Evolutionary conservation across 2,113 vertebrate genomes (phyloP).

Genomic region (Delphinapterus leucas): DNA sequence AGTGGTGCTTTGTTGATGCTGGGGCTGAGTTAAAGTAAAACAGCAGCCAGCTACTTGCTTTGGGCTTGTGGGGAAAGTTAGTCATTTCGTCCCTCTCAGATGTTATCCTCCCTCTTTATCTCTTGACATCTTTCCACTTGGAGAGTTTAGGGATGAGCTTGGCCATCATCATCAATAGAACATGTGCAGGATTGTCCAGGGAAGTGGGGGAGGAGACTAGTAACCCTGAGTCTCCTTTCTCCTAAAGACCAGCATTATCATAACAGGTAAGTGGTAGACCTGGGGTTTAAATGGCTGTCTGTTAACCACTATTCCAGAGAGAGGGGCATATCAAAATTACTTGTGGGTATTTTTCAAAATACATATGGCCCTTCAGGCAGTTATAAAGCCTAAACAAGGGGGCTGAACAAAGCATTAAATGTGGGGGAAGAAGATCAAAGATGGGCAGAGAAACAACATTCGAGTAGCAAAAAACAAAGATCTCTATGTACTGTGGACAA

Average conservation of each 20-base stretch:
- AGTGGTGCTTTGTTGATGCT: background rate
- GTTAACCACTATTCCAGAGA: conserved; percentile 17
- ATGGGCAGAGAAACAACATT: conserved; percentile 8
- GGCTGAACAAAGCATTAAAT: conserved; percentile 27
- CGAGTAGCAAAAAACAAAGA: background rate
- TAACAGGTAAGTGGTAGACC: background rate
- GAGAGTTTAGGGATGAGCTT: background rate
- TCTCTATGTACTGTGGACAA: background rate
- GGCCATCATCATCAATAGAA: background rate
- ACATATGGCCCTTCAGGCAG: background rate
- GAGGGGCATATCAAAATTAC: background rate
- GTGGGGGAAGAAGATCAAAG: background rate
- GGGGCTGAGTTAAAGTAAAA: conserved; percentile 25
- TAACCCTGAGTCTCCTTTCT: background rate
- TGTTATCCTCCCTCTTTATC: background rate
- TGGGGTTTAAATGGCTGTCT: background rate
- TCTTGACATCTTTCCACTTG: conserved; percentile 18
- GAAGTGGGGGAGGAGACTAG: background rate
- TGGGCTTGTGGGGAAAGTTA: background rate
- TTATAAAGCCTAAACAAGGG: conserved; percentile 19
- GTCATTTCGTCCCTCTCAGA: background rate
- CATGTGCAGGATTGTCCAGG: background rate
- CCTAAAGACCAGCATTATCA: background rate
- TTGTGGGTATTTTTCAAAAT: conserved; percentile 31
- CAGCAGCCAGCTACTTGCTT: background rate